Percentiles rank a stretch among this genome's conserved stretches.
Evolutionary conservation across 2,113 vertebrate genomes (phyloP).

Genomic region (Caretta caretta): DNA sequence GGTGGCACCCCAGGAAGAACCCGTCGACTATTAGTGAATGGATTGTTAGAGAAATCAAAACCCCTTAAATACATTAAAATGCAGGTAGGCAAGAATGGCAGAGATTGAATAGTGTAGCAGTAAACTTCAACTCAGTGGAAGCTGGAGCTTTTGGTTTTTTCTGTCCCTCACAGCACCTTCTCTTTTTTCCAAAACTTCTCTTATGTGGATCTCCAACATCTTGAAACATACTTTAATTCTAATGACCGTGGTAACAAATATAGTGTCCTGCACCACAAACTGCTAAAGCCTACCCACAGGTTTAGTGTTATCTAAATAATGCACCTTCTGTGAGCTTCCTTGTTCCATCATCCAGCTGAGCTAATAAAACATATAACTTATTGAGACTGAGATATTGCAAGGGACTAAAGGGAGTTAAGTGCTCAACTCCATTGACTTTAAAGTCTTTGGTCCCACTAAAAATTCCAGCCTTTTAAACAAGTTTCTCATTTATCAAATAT

Average conservation of each 20-base stretch:
- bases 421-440: background rate
- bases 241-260: background rate
- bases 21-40: background rate
- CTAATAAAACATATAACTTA: background rate
- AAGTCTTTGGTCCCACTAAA: background rate
- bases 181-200: background rate
- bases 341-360: background rate
- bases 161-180: background rate
- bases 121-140: background rate
- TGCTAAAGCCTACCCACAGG: background rate
- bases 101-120: background rate
- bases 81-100: accelerated
- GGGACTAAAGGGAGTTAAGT: background rate
- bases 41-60: slow-evolving; percentile 65
- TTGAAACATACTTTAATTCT: background rate
- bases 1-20: no score
- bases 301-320: background rate
- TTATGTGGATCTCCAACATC: background rate
- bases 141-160: background rate
- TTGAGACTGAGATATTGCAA: background rate
- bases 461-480: background rate
- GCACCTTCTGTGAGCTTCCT: background rate
- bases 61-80: background rate
- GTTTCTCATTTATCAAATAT: background rate
- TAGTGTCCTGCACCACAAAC: background rate